Evolutionary conservation across 2,113 vertebrate genomes (phyloP).

Genomic region (Zapornia atra): DNA sequence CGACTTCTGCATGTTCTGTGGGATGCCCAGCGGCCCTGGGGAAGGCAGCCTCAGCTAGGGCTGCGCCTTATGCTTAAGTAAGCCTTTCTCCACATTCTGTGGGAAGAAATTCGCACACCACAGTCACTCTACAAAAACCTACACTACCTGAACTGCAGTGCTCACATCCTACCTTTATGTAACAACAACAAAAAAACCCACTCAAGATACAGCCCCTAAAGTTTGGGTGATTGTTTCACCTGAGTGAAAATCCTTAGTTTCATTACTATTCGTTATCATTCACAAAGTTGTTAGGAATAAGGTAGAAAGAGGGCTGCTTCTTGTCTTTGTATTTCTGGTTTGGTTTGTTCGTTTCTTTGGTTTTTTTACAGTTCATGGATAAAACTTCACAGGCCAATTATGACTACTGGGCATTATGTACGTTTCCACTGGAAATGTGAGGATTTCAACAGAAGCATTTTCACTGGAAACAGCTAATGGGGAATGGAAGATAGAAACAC

Average conservation of each 20-base stretch:
- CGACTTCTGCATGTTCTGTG: fast-evolving
- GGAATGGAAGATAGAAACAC: background rate
- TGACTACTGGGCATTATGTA: background rate
- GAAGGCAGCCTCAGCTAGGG: background rate
- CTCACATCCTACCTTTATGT: background rate
- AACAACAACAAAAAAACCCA: background rate
- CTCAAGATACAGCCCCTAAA: background rate
- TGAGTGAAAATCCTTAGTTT: background rate
- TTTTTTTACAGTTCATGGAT: background rate
- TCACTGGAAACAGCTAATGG: background rate
- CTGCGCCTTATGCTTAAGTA: background rate
- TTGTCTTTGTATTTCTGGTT: background rate
- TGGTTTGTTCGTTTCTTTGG: background rate
- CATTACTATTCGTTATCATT: background rate
- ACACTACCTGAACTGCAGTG: background rate
- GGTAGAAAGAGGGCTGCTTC: background rate
- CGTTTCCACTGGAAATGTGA: background rate
- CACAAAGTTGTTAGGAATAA: background rate
- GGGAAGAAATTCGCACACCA: background rate
- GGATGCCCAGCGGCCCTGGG: background rate
- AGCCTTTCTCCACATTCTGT: background rate
- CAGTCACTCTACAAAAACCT: background rate
- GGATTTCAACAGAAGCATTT: background rate
- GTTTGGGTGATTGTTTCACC: background rate
- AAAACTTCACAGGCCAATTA: background rate